Evolutionary conservation across 2,113 vertebrate genomes (phyloP).

Genomic region (Proterorhinus semilunaris): DNA sequence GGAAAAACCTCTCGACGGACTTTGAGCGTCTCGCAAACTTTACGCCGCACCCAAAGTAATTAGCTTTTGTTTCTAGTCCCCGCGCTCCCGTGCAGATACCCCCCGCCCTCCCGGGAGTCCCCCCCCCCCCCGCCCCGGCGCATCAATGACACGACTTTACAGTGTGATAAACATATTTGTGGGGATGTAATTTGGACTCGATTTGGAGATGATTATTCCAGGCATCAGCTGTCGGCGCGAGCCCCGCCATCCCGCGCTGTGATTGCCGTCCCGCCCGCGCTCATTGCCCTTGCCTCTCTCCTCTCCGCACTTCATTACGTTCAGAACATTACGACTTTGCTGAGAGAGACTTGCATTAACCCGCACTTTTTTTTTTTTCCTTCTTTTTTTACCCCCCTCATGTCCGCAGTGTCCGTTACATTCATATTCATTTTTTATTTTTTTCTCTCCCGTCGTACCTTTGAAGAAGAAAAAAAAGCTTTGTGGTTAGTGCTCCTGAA

Average conservation of each 20-base stretch:
- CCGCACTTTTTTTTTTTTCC: constrained; percentile 22
- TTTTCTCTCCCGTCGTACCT: background rate
- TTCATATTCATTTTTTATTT: background rate
- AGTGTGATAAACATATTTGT: constrained; percentile 4
- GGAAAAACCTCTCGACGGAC: background rate
- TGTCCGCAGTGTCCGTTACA: constrained; percentile 26
- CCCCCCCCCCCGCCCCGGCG: background rate
- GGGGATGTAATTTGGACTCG: constrained; percentile 11
- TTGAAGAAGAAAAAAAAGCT: background rate
- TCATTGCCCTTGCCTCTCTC: constrained; percentile 48
- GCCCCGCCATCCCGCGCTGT: background rate
- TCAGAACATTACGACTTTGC: constrained; percentile 55
- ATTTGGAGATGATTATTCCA: constrained; percentile 9
- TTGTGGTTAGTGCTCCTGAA: background rate
- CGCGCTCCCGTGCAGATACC: background rate
- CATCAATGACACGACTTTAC: background rate
- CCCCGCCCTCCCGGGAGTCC: background rate
- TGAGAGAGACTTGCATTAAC: constrained; percentile 39
- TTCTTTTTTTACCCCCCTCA: background rate
- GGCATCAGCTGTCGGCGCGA: constrained; percentile 27
- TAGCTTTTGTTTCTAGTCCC: background rate
- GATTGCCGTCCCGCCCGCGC: constrained; percentile 13
- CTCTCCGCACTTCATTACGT: constrained; percentile 60
- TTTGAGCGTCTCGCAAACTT: constrained; percentile 7
- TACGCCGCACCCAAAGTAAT: background rate